A percentile compares a stretch with the other conserved stretches of the same genome.
These are phyloP conservation scores for Apodemus speciosus DNA, from an alignment of 2,113 vertebrate species.

Conservation along the genomic window DNA sequence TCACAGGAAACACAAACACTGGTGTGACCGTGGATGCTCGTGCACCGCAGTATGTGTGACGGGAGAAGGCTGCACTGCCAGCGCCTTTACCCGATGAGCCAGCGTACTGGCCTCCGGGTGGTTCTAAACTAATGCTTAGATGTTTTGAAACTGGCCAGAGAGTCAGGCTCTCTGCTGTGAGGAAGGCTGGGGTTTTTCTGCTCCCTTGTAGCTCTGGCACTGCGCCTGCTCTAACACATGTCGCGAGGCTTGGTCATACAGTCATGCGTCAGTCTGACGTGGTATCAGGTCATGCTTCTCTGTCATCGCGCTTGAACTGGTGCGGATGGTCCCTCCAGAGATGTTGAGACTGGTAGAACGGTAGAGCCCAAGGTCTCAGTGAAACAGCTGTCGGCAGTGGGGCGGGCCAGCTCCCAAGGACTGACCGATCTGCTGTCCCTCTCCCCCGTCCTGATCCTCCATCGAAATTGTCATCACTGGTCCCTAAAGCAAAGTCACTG, in stretches of 20 bases:
- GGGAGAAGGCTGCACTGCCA: neutral
- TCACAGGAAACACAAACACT: neutral
- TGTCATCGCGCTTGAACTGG: neutral
- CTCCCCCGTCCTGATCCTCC: neutral
- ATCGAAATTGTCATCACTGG: slow-evolving; percentile 15
- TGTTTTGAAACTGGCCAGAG: slow-evolving; percentile 2
- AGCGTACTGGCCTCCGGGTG: neutral
- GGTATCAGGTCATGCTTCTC: neutral
- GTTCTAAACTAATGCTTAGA: slow-evolving; percentile 45
- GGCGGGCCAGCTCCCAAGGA: neutral
- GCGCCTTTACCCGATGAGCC: neutral
- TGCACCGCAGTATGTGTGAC: neutral
- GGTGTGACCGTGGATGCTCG: neutral
- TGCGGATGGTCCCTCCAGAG: neutral
- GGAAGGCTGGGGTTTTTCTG: neutral
- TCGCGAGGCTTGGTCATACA: neutral
- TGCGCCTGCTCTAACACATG: neutral
- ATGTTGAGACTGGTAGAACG: neutral
- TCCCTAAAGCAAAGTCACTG: neutral
- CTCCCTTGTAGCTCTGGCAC: neutral
- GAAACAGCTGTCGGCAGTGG: neutral
- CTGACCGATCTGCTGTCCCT: neutral
- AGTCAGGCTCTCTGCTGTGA: neutral
- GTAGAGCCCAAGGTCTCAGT: neutral
- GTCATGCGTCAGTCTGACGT: neutral